Evolutionary conservation across 1,140 invertebrate genomes (phyloP).

Genomic region (Halictus rubicundus): DNA sequence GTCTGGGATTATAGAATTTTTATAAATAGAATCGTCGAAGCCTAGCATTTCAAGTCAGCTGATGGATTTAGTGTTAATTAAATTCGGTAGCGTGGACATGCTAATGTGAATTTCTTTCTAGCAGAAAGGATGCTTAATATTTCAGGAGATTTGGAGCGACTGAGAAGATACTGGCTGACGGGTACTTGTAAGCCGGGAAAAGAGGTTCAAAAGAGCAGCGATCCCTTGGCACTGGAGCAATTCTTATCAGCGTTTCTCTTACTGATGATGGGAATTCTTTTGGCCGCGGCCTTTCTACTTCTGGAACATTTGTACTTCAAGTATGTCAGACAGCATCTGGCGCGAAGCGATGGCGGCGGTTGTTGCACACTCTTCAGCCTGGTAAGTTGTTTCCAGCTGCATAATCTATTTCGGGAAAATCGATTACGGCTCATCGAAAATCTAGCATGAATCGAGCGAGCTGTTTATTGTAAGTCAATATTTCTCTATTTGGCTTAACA

Average conservation of each 20-base stretch:
- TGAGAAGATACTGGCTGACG: conserved; percentile 98
- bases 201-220: conserved; percentile 93
- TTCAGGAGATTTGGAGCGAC: conserved; percentile 93
- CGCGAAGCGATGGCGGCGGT: conserved; percentile 92
- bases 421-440: neutral
- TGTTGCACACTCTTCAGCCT: conserved; percentile 96
- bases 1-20: too few species aligned
- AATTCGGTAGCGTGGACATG: neutral
- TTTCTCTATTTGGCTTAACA: too few species aligned
- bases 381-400: conserved; percentile 76
- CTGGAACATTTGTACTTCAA: conserved; percentile 97
- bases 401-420: conserved; percentile 5
- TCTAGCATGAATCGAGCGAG: too few species aligned
- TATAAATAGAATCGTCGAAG: too few species aligned
- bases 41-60: too few species aligned
- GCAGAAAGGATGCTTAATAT: conserved; percentile 6
- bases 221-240: conserved; percentile 97
- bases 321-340: conserved; percentile 92
- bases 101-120: neutral
- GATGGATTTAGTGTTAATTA: too few species aligned
- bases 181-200: conserved; percentile 97
- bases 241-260: conserved; percentile 98
- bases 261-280: conserved; percentile 94
- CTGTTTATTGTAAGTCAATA: too few species aligned
- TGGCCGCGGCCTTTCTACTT: conserved; percentile 91